Evolutionary conservation across 2,888 invertebrate species (phyloP), one percentile per base, ranked within the genome.

Genomic region (Chrysolina oricalcia): DNA sequence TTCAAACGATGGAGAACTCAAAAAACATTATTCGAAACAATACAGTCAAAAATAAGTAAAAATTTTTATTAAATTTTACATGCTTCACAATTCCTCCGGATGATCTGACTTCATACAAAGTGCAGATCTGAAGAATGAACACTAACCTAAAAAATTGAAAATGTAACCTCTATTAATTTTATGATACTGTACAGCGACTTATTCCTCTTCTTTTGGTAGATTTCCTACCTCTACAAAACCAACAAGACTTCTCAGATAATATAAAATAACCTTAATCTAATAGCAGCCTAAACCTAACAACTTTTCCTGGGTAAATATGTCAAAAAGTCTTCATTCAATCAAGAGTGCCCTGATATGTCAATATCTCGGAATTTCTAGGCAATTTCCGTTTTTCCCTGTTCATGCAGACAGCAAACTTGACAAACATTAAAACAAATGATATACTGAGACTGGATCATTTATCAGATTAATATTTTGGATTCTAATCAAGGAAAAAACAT

Each of bases 231-330:
- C 27, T 27, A 23, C 2, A 4, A 27, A 27, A 59, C 27, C 23
- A 23, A 23, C 5, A 53, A 53, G 21, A 21, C 53, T 21, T 59
- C 27, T 59, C 59, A 35, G 59, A 59, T 35, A 27, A 59, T n/a
- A 59, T 59, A 59, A 23, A 56, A 27, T 59, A 19, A n/a, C 59
- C 59, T 35, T 59, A 59, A 59, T 35, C 59, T 59, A 59, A n/a
- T 23, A 59, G 8, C 23, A 21, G 53, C 19, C 21, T 11, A 53
- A 17, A 53, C 53, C 53, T 21, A 53, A 2, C 53, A 53, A 19
- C 21, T 53, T 53, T 53, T 53, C 35, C 35, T 6, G 8, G 35
- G 35, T 35, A 35, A 35, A 35, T 35, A 35, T 35, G 8, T 8
- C 35, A 35, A 8, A 3, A 8, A 35, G 35, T 8, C 8, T 27